Evolutionary conservation across 2,888 invertebrate species (phyloP).

Genomic region (Balanococcus diminutus): DNA sequence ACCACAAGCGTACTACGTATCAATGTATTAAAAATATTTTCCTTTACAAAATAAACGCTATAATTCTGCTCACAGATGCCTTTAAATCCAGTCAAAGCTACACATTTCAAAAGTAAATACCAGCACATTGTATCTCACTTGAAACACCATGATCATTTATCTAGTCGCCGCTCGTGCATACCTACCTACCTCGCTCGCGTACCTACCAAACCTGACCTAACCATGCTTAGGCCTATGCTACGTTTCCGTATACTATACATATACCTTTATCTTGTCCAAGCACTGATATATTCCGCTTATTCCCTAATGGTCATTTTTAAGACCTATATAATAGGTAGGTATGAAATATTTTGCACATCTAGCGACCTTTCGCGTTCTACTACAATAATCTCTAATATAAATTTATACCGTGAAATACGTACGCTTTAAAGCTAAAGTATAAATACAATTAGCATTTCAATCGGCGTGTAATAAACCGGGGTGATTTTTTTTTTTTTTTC

Average conservation of each 20-base stretch:
- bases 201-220: background rate
- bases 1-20: background rate
- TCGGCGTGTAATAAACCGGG: background rate
- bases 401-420: slow-evolving; percentile 3
- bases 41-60: slow-evolving; percentile 1
- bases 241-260: background rate
- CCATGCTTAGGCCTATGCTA: background rate
- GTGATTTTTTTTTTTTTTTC: background rate
- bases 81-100: slow-evolving; percentile 5
- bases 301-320: slow-evolving; percentile 5
- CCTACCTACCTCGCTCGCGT: background rate
- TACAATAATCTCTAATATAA: background rate
- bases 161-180: background rate
- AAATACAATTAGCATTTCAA: slow-evolving; percentile 5
- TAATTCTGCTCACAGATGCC: background rate
- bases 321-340: background rate
- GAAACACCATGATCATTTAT: background rate
- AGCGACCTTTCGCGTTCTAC: background rate
- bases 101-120: slow-evolving; percentile 11
- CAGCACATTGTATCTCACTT: background rate
- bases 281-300: slow-evolving; percentile 11
- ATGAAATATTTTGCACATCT: slow-evolving; percentile 1
- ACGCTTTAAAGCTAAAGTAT: background rate
- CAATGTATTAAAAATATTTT: slow-evolving; percentile 1
- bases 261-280: slow-evolving; percentile 5